phyloP scores from a whole-genome alignment of 2,888 invertebrate species.

The Disparrhopalites patrizii region DNA sequence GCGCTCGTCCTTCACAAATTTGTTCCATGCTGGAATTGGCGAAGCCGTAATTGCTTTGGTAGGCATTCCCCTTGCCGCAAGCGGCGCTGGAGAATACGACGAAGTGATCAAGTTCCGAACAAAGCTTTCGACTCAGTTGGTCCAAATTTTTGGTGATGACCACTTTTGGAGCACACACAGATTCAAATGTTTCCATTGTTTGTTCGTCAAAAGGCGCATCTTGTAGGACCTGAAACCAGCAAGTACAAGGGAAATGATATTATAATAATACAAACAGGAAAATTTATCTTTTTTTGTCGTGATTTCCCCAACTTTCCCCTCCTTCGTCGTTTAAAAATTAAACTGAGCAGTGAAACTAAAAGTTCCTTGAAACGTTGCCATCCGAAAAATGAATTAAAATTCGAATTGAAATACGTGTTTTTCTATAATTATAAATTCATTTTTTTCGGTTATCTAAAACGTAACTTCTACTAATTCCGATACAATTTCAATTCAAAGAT shows the following conservation, averaged over 20 bases:
- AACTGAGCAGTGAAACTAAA: too few relatives aligned
- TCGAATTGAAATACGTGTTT: too few relatives aligned
- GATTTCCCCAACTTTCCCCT: too few relatives aligned
- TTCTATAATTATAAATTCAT: too few relatives aligned
- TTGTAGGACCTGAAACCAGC: conserved; percentile 50
- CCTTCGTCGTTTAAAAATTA: too few relatives aligned
- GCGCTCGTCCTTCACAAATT: conserved; percentile 69
- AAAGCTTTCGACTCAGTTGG: conserved; percentile 59
- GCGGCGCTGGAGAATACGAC: conserved; percentile 88
- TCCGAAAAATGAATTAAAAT: background rate
- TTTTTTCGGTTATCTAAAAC: too few relatives aligned
- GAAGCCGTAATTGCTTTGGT: conserved; percentile 86
- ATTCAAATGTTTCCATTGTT: conserved; percentile 63
- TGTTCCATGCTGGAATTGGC: conserved; percentile 88
- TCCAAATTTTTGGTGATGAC: conserved; percentile 73
- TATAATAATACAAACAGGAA: too few relatives aligned
- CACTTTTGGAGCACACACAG: conserved; percentile 72
- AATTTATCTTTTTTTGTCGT: too few relatives aligned
- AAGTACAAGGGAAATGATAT: too few relatives aligned
- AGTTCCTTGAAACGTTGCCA: too few relatives aligned
- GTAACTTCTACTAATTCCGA: too few relatives aligned
- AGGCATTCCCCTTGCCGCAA: conserved; percentile 88
- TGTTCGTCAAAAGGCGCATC: conserved; percentile 59
- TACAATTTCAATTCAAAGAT: too few relatives aligned
- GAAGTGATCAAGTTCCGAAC: conserved; percentile 63